These are phyloP conservation scores for Morpho achilles DNA, from an alignment of 2,888 invertebrate species.

Conservation along the genomic window DNA sequence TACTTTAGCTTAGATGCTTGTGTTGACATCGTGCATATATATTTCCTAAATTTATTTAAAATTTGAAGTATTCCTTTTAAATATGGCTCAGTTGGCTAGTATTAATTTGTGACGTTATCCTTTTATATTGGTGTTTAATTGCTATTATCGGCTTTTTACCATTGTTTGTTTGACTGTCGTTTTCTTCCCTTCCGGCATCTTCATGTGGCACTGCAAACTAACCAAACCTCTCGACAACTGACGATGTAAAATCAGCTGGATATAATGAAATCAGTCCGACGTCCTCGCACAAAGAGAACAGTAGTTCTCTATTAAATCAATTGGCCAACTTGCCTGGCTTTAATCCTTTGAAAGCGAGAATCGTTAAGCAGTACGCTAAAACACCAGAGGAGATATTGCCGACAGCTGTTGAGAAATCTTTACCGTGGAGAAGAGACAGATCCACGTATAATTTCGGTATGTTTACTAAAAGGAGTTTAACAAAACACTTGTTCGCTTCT, in stretches of 20 bases:
- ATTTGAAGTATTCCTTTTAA: conserved; percentile 8
- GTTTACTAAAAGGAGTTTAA: conserved; percentile 42
- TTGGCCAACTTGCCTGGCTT: conserved; percentile 84
- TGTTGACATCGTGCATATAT: conserved; percentile 14
- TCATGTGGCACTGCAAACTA: conserved; percentile 72
- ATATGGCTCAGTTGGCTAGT: conserved; percentile 21
- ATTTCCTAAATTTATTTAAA: conserved; percentile 13
- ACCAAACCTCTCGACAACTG: conserved; percentile 63
- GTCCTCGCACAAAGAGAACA: conserved; percentile 81
- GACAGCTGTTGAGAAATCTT: conserved; percentile 88
- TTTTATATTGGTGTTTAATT: conserved; percentile 25
- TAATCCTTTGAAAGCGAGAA: conserved; percentile 84
- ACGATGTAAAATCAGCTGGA: conserved; percentile 64
- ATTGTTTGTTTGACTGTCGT: conserved; percentile 71
- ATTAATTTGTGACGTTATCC: conserved; percentile 15
- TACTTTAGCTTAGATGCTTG: conserved; percentile 28
- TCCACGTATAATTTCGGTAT: conserved; percentile 86
- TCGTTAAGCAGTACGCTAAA: conserved; percentile 83
- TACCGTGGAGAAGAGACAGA: conserved; percentile 91
- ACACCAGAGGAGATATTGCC: conserved; percentile 82
- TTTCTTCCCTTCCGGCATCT: conserved; percentile 78
- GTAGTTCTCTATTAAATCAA: conserved; percentile 84
- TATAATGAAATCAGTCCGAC: conserved; percentile 77
- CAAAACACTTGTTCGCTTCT: conserved; percentile 21
- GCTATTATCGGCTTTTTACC: conserved; percentile 62